Evolutionary conservation across 2,113 vertebrate species (phyloP), one percentile per base, ranked within the genome.

Genomic region (Cochlearius cochlearius): DNA sequence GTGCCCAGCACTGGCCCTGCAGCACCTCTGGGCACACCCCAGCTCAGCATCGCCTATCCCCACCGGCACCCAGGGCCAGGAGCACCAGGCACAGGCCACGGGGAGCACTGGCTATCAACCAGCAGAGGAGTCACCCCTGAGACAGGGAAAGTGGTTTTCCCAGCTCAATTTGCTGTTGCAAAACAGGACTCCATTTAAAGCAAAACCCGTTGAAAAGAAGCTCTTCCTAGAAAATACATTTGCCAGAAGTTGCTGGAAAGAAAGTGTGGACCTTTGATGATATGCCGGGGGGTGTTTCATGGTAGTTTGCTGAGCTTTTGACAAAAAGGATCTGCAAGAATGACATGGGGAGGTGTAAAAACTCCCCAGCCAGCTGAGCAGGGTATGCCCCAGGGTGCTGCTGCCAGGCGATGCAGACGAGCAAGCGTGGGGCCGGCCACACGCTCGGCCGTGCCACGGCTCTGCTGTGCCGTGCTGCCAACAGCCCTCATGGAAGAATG

Each of bases 401-500:
- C 38, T n/a, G 38, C 26, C 43, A 45, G 50, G 76, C 34, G 34
- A 30, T 23, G 25, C 68, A 22, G 43, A 58, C 17, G 39, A 47
- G 26, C 19, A 39, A 47, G 26, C 6, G 0, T 23, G 18, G 52
- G 22, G 21, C 23, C 6, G 0, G 16, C 19, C 52, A 30, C 60
- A 22, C 0, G 1, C 34, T 45, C 19, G 26, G 45, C 34, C 41
- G 9, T 4, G 2, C 16, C 58, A 32, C 4, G 15, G 29, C n/a
- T 71, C 71, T 63, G 64, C 32, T 66, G 43, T 36, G 64, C 29
- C 50, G 13, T 32, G 43, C 36, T 58, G 67, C 3, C 11, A 41
- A 20, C 10, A 15, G 60, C 43, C 6, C 0, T 49, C 23, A 18
- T 2, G 0, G 41, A 26, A 73, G 36, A 50, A 49, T 11, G 20